These are phyloP conservation scores for Philopotamus ludificatus DNA, from an alignment of 1,140 invertebrate genomes.

Conservation along the genomic window DNA sequence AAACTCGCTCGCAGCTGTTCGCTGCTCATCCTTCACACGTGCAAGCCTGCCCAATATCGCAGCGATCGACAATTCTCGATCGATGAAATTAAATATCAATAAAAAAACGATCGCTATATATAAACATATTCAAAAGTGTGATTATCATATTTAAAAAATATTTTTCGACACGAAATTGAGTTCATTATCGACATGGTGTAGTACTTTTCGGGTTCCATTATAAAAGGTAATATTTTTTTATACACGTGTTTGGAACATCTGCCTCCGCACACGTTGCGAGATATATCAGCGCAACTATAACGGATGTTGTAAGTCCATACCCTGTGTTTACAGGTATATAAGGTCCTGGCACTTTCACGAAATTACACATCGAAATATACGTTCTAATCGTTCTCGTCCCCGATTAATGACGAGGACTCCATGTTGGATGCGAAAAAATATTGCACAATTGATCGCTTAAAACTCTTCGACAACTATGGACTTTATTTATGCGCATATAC, in stretches of 20 bases:
- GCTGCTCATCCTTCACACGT: constrained; percentile 35
- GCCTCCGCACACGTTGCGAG: background rate
- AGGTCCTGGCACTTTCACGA: background rate
- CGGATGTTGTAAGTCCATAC: background rate
- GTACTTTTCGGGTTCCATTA: background rate
- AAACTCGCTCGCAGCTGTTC: constrained; percentile 19
- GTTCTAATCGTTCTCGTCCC: no score
- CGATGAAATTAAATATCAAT: background rate
- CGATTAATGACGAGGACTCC: no score
- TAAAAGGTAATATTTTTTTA: no score
- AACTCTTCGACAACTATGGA: no score
- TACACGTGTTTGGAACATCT: background rate
- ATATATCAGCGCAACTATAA: background rate
- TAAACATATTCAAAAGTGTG: background rate
- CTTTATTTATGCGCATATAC: no score
- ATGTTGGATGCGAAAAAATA: no score
- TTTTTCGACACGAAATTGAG: no score
- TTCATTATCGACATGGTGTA: no score
- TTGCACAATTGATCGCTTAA: no score
- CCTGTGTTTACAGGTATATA: background rate
- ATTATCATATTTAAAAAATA: no score
- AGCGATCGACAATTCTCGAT: background rate
- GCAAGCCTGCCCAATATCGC: constrained; percentile 22
- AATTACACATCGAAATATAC: no score
- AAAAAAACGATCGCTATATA: background rate